phyloP scores from a whole-genome alignment of 2,113 vertebrate species.

The Albula goreensis region DNA sequence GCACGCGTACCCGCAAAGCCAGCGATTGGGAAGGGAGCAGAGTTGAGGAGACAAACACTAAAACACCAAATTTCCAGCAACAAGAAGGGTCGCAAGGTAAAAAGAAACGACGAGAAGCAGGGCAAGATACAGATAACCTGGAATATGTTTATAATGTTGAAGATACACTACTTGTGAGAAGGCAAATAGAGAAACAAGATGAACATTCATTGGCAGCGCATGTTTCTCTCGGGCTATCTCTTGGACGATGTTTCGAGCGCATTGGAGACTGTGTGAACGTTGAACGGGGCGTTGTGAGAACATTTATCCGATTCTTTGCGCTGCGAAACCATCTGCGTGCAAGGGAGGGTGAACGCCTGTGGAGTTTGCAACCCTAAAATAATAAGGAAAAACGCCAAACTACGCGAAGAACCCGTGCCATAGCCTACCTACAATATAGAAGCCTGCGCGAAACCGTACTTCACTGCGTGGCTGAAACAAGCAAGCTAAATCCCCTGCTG shows the following conservation, averaged over 20 bases:
- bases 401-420: constrained; percentile 2
- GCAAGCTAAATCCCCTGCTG: not conserved
- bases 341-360: not conserved
- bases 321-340: not conserved
- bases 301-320: not conserved
- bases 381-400: not conserved
- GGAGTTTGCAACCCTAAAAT: not conserved
- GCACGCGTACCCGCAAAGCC: constrained; percentile 30
- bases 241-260: constrained; percentile 14
- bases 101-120: constrained; percentile 5
- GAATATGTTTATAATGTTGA: not conserved
- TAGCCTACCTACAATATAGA: not conserved
- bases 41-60: not conserved
- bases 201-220: constrained; percentile 18
- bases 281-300: constrained; percentile 21
- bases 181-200: not conserved
- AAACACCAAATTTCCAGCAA: not conserved
- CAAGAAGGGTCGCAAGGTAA: constrained; percentile 1
- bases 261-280: constrained; percentile 14
- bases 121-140: not conserved
- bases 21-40: constrained; percentile 13
- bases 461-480: not conserved
- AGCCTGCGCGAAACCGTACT: not conserved
- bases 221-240: constrained; percentile 8
- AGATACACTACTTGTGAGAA: not conserved